These are phyloP conservation scores for Stegodyphus dumicola DNA, from an alignment of 1,140 invertebrate genomes.

Conservation along the genomic window DNA sequence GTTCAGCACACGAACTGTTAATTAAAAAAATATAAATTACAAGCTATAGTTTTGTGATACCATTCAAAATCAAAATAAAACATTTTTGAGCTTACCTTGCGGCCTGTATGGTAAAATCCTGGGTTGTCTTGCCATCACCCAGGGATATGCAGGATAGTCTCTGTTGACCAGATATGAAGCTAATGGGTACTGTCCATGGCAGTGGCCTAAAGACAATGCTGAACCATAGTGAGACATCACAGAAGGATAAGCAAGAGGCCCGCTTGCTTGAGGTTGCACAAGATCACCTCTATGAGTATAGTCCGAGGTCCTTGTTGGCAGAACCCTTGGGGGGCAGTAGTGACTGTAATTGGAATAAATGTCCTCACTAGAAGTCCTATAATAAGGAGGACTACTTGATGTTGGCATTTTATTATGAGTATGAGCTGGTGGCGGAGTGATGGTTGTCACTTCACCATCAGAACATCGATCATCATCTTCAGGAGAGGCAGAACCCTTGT, in stretches of 20 bases:
- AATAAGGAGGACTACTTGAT: background rate
- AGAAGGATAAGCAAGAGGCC: constrained; percentile 34
- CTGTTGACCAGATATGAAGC: constrained; percentile 52
- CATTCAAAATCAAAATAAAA: too few relatives aligned
- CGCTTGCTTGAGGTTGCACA: background rate
- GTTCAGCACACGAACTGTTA: too few relatives aligned
- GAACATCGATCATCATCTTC: constrained; percentile 30
- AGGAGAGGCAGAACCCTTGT: background rate
- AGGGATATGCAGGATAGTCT: constrained; percentile 37
- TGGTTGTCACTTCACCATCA: constrained; percentile 14
- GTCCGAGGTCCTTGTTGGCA: constrained; percentile 11
- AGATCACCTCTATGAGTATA: constrained; percentile 23
- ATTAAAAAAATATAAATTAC: too few relatives aligned
- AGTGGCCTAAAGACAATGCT: constrained; percentile 32
- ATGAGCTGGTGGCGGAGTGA: constrained; percentile 32
- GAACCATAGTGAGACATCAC: constrained; percentile 44
- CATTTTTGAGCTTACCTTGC: constrained; percentile 12
- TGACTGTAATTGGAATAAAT: constrained; percentile 19
- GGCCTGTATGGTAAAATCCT: constrained; percentile 51
- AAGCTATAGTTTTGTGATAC: too few relatives aligned
- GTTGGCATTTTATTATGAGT: constrained; percentile 20
- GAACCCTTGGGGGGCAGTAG: constrained; percentile 14
- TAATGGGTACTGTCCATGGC: constrained; percentile 45
- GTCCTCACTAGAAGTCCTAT: constrained; percentile 13
- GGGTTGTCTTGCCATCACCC: constrained; percentile 46